Conservation (phyloP, 1,140 invertebrate species). For the Saccostrea echinata region DNA sequence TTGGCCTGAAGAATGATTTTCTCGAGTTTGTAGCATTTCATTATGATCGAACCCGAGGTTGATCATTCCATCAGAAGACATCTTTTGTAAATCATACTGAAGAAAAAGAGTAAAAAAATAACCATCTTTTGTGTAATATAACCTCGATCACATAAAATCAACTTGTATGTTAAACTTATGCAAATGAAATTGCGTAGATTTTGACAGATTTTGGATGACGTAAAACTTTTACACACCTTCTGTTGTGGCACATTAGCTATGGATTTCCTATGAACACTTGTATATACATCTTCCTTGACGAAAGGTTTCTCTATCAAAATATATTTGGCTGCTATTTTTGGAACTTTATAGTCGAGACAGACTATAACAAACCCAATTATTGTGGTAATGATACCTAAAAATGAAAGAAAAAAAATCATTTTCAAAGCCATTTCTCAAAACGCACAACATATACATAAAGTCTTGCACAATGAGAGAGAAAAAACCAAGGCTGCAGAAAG, state of each 20-base stretch:
- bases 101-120: neutral
- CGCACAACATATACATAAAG: neutral
- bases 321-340: slow-evolving; percentile 40
- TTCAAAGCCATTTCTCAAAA: neutral
- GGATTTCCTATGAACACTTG: neutral
- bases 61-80: neutral
- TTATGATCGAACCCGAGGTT: slow-evolving; percentile 19
- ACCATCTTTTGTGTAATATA: no score
- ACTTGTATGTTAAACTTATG: no score
- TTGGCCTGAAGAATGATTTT: no score
- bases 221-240: neutral
- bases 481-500: neutral
- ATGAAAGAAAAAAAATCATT: neutral
- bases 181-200: no score
- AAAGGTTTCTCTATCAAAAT: slow-evolving; percentile 48
- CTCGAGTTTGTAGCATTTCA: slow-evolving; percentile 19
- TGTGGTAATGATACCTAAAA: slow-evolving; percentile 44
- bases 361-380: slow-evolving; percentile 33
- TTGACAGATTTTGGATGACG: no score
- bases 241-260: neutral
- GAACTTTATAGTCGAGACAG: slow-evolving; percentile 35
- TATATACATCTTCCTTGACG: slow-evolving; percentile 38
- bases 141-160: no score
- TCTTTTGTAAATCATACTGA: slow-evolving; percentile 26
- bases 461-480: neutral